Percentiles rank a stretch among this genome's conserved stretches.
These are phyloP conservation scores for Lepidurus packardi DNA, from an alignment of 1,140 invertebrate genomes.

Conservation along the genomic window DNA sequence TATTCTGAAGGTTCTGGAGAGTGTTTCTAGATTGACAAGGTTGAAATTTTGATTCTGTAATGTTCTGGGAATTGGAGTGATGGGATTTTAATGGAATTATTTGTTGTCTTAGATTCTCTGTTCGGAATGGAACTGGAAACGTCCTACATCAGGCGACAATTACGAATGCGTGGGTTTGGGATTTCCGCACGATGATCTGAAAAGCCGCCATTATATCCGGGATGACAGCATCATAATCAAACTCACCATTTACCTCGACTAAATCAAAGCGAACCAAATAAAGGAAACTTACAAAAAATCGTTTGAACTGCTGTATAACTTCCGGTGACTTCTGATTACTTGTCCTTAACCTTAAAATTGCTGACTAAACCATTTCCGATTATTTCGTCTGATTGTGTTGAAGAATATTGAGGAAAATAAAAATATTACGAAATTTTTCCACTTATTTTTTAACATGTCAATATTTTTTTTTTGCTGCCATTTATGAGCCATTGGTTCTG, in stretches of 20 bases:
- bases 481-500: not conserved
- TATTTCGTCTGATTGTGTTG: too few species aligned
- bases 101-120: slow-evolving; percentile 41
- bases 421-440: too few species aligned
- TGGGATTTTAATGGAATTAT: not conserved
- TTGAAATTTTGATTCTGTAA: too few species aligned
- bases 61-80: too few species aligned
- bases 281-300: not conserved
- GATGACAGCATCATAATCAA: slow-evolving; percentile 46
- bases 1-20: too few species aligned
- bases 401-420: too few species aligned
- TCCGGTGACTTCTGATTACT: too few species aligned
- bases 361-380: too few species aligned
- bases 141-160: slow-evolving; percentile 46
- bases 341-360: too few species aligned
- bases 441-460: not conserved
- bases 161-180: slow-evolving; percentile 49
- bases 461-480: not conserved
- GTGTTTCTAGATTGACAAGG: too few species aligned
- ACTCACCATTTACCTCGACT: slow-evolving; percentile 47
- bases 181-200: slow-evolving; percentile 44
- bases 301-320: not conserved
- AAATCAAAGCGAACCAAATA: not conserved
- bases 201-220: slow-evolving; percentile 43
- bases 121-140: slow-evolving; percentile 47